Percentiles rank a stretch among this genome's conserved stretches.
phyloP scores from a whole-genome alignment of 2,797 vertebrate genomes.

The Phrynocephalus guinanensis region DNA sequence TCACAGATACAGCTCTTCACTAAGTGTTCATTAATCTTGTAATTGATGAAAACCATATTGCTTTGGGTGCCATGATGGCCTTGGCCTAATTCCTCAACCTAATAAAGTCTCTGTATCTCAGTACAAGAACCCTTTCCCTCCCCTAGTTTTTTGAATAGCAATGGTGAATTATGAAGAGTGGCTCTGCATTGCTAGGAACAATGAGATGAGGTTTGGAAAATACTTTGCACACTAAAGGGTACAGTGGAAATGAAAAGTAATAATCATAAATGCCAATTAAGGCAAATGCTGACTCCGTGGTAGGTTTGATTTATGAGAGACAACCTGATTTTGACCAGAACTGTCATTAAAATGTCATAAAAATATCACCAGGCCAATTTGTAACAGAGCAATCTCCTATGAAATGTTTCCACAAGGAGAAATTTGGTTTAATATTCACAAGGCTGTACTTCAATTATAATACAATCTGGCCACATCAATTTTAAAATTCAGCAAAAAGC shows the following conservation, averaged over 20 bases:
- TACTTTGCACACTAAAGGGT: background rate
- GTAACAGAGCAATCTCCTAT: constrained; percentile 20
- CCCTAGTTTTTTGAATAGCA: background rate
- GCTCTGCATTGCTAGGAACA: background rate
- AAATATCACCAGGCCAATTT: constrained; percentile 29
- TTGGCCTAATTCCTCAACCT: background rate
- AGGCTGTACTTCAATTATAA: constrained; percentile 15
- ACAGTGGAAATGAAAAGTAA: background rate
- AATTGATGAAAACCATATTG: background rate
- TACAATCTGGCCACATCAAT: constrained; percentile 6
- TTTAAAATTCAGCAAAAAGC: constrained; percentile 9
- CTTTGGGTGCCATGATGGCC: background rate
- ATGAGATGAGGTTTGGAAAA: background rate
- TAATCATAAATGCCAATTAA: constrained; percentile 31
- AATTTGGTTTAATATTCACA: constrained; percentile 17
- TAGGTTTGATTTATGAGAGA: constrained; percentile 21
- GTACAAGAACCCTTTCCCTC: background rate
- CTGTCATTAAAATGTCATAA: constrained; percentile 30
- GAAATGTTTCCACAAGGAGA: constrained; percentile 31
- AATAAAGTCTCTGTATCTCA: background rate
- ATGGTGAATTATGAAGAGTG: background rate
- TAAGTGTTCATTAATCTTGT: background rate
- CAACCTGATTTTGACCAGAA: constrained; percentile 26
- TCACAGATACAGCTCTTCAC: background rate
- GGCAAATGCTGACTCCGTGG: constrained; percentile 27